These are phyloP conservation scores for Mesembrinibis cayennensis DNA, from an alignment of 2,113 vertebrate genomes.

Conservation along the genomic window DNA sequence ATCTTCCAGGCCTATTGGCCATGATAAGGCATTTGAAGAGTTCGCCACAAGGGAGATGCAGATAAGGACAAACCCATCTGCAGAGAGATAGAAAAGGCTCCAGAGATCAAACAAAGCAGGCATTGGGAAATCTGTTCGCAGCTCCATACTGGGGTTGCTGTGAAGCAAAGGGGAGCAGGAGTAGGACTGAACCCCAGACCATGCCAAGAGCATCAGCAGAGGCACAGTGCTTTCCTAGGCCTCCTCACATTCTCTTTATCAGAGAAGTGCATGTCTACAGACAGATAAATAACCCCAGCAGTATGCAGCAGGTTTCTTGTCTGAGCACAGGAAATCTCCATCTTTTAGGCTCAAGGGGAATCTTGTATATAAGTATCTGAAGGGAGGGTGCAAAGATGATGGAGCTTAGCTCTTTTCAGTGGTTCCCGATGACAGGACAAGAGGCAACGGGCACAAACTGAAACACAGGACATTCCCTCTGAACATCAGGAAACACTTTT, in stretches of 20 bases:
- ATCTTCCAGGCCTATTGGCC: neutral
- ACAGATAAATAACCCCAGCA: neutral
- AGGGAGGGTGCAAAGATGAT: neutral
- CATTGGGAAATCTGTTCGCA: neutral
- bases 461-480: neutral
- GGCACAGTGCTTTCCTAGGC: neutral
- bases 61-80: neutral
- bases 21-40: neutral
- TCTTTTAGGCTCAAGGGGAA: neutral
- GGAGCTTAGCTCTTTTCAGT: neutral
- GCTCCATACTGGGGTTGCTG: neutral
- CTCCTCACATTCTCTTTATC: neutral
- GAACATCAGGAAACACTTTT: neutral
- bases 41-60: neutral
- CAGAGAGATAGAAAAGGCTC: neutral
- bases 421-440: neutral
- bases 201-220: neutral
- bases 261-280: neutral
- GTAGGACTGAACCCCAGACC: neutral
- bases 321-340: neutral
- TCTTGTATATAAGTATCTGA: neutral
- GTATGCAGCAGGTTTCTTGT: neutral
- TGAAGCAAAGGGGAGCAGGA: neutral
- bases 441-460: neutral
- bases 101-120: neutral